Percentiles rank a stretch among this genome's conserved stretches.
phyloP scores from a whole-genome alignment of 2,797 vertebrate species.

The Halcyon smyrnensis region DNA sequence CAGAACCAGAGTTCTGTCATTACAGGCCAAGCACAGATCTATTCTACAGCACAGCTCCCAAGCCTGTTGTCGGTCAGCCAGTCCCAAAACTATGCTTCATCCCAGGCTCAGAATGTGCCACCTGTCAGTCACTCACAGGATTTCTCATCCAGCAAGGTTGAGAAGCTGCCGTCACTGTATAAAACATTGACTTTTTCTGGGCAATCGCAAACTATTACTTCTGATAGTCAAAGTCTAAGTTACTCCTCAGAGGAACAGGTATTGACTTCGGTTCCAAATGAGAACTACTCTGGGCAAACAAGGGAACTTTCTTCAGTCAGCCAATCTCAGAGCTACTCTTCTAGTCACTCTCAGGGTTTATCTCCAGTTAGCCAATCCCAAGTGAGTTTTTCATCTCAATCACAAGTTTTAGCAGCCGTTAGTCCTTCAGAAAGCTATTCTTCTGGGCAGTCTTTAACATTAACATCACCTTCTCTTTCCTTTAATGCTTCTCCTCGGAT shows the following conservation, averaged over 20 bases:
- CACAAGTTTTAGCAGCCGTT: conserved; percentile 87
- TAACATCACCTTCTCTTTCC: conserved; percentile 84
- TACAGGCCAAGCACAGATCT: conserved; percentile 90
- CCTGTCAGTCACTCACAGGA: conserved; percentile 88
- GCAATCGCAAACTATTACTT: conserved; percentile 86
- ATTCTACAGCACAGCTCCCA: conserved; percentile 89
- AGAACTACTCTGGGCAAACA: conserved; percentile 87
- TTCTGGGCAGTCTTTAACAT: conserved; percentile 87
- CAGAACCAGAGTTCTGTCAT: conserved; percentile 94
- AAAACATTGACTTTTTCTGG: conserved; percentile 91
- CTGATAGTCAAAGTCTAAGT: conserved; percentile 89
- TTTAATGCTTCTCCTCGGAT: conserved; percentile 85
- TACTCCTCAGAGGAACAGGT: conserved; percentile 87
- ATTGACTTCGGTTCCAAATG: conserved; percentile 85
- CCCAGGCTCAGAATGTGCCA: conserved; percentile 82
- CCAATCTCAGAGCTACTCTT: conserved; percentile 89
- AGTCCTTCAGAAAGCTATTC: conserved; percentile 90
- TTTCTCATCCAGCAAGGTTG: conserved; percentile 86
- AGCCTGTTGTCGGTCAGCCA: conserved; percentile 90
- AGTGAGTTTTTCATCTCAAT: conserved; percentile 90
- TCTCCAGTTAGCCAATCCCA: conserved; percentile 86
- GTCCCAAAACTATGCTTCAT: conserved; percentile 88
- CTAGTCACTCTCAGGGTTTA: conserved; percentile 92
- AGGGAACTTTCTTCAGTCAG: conserved; percentile 89
- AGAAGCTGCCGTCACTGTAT: conserved; percentile 91